A percentile compares a stretch with the other conserved stretches of the same genome.
Evolutionary conservation across 2,888 invertebrate species (phyloP).

Genomic region (Chouioia cunea): DNA sequence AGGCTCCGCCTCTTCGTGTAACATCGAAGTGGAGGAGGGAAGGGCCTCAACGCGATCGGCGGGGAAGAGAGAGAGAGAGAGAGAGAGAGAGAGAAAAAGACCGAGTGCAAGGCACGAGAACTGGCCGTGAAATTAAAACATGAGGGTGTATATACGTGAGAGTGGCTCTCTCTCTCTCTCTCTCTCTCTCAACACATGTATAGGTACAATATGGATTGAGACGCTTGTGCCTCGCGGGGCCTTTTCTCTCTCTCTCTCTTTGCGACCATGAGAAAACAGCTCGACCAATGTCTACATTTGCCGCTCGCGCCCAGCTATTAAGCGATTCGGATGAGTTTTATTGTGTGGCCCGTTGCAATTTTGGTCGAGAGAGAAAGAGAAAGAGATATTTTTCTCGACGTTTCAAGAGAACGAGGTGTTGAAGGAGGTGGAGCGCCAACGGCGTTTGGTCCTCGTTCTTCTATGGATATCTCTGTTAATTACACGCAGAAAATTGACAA

Average conservation of each 20-base stretch:
- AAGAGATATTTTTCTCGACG: background rate
- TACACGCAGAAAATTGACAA: constrained; percentile 14
- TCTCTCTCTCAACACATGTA: constrained; percentile 32
- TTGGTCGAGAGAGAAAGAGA: background rate
- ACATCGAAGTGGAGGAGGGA: constrained; percentile 42
- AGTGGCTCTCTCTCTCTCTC: constrained; percentile 30
- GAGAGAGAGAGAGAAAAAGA: too few relatives aligned
- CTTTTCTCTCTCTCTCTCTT: constrained; percentile 23
- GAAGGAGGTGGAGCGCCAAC: background rate
- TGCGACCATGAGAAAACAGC: constrained; percentile 24
- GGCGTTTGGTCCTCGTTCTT: too few relatives aligned
- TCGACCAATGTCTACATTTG: constrained; percentile 10
- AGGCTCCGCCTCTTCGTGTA: constrained; percentile 49
- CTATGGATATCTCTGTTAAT: constrained; percentile 21
- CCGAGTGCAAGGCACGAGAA: constrained; percentile 51
- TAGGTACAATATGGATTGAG: constrained; percentile 56
- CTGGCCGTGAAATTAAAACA: constrained; percentile 65
- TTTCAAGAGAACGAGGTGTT: background rate
- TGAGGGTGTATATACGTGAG: constrained; percentile 53
- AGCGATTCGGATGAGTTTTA: too few relatives aligned
- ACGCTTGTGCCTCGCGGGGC: constrained; percentile 53
- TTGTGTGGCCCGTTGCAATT: constrained; percentile 9
- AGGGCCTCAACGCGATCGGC: constrained; percentile 22
- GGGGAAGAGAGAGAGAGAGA: constrained; percentile 48
- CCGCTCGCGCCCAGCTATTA: background rate